Evolutionary conservation across 2,888 invertebrate genomes (phyloP), one percentile per base, ranked within the genome.

Genomic region (Alviniconcha strummeri): DNA sequence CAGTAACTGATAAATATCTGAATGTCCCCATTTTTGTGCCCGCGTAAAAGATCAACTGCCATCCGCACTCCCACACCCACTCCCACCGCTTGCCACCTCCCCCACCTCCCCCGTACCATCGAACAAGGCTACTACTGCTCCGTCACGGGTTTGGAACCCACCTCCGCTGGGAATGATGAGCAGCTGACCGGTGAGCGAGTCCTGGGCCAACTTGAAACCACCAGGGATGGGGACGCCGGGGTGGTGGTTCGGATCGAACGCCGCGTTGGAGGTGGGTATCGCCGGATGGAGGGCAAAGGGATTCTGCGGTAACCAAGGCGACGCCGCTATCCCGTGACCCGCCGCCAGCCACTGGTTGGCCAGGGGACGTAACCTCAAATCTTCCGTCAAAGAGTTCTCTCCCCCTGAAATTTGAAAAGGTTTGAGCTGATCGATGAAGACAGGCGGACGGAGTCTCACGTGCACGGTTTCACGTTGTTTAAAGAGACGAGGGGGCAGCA

Each of bases 151-250:
- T 13, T 13, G n/a, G n/a, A 13, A 56, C 71, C 54, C 78, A 84
- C 83, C 86, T 79, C 83, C 86, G 77, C 87, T 83, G 0, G 91
- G 91, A 83, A 91, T 89, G 79, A 91, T 95, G 87, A 97, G 95
- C 86, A 97, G 95, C 89, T 97, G 97, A 77, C 97, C 97, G 5
- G 97, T 96, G 54, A 96, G 95, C 60, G 97, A 97, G 93, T 98
- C 98, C 87, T 97, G 95, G 81, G 97, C 96, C 91, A 98, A 95
- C 94, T 97, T 97, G 94, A 96, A 97, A 84, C 97, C 97, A 74
- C 84, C 84, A 56, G 83, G 84, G 36, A 87, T 77, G 81, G 77
- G 84, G 84, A 84, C 86, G 81, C 80, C 84, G 80, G 82, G 86
- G 80, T 67, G 87, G 80, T 69, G 84, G 80, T 80, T 82, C n/a